Percentiles rank a stretch among this genome's conserved stretches.
Evolutionary conservation across 2,113 vertebrate species (phyloP).

Genomic region (Chaenocephalus aceratus): DNA sequence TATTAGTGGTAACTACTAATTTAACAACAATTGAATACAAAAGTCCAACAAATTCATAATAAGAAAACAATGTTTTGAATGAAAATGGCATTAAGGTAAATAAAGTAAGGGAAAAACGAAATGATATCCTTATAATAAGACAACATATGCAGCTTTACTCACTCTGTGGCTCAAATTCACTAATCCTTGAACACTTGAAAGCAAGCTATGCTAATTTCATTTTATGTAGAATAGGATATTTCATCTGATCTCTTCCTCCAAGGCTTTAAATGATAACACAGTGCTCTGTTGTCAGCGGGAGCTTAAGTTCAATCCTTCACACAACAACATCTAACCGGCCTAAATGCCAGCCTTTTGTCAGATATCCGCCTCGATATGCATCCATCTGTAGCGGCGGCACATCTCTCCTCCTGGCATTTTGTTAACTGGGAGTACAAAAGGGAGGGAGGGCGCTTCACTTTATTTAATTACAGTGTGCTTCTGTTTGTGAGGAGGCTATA

Average conservation of each 20-base stretch:
- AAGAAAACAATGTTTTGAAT: not conserved
- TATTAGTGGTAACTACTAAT: no score
- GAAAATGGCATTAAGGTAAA: not conserved
- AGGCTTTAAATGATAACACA: not conserved
- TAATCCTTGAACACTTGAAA: not conserved
- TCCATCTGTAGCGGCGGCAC: not conserved
- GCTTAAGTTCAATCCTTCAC: not conserved
- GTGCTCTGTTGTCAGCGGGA: not conserved
- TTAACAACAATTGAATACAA: not conserved
- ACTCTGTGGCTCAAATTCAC: not conserved
- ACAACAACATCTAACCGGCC: not conserved
- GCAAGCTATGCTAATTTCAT: not conserved
- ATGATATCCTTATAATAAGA: not conserved
- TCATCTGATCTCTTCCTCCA: conserved; percentile 2
- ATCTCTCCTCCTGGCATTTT: conserved; percentile 33
- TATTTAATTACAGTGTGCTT: conserved; percentile 47
- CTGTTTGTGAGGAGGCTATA: conserved; percentile 43
- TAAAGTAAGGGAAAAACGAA: not conserved
- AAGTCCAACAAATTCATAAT: not conserved
- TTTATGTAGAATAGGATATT: not conserved
- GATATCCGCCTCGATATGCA: not conserved
- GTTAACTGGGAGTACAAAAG: conserved; percentile 21
- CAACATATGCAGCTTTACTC: not conserved
- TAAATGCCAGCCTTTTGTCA: conserved; percentile 28
- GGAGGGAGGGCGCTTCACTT: conserved; percentile 16